Evolutionary conservation across 2,888 invertebrate species (phyloP).

Genomic region (Standfussiana lucernea): DNA sequence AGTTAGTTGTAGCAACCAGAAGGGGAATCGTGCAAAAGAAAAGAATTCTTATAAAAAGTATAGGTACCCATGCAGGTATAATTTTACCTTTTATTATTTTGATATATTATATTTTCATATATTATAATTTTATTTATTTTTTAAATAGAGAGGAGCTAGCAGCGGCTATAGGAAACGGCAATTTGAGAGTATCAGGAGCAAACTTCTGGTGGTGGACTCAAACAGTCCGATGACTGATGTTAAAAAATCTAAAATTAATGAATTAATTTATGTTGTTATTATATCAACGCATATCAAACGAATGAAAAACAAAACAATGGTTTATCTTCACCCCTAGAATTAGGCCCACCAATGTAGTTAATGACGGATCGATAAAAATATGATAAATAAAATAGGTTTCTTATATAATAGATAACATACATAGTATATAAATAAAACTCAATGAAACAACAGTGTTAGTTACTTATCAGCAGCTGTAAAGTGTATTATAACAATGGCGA

Average conservation of each 20-base stretch:
- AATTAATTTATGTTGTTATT: not conserved
- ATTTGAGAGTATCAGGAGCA: no score
- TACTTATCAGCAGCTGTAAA: not conserved
- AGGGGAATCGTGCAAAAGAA: not conserved
- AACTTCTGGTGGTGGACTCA: no score
- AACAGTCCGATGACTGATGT: no score
- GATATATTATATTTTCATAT: no score
- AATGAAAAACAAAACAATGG: not conserved
- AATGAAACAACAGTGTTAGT: not conserved
- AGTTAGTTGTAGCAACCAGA: not conserved
- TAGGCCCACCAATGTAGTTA: not conserved
- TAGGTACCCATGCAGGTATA: not conserved
- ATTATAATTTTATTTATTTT: no score
- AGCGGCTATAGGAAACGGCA: no score
- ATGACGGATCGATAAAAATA: not conserved
- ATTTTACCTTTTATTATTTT: no score
- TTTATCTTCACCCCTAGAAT: not conserved
- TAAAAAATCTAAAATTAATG: no score
- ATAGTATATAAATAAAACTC: not conserved
- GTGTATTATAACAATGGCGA: conserved; percentile 13
- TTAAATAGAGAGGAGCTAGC: no score
- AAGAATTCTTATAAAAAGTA: not conserved
- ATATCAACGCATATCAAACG: not conserved
- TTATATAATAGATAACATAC: conserved; percentile 3
- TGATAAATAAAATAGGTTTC: not conserved